phyloP scores from a whole-genome alignment of 2,797 vertebrate species.

The Epinephelus awoara region DNA sequence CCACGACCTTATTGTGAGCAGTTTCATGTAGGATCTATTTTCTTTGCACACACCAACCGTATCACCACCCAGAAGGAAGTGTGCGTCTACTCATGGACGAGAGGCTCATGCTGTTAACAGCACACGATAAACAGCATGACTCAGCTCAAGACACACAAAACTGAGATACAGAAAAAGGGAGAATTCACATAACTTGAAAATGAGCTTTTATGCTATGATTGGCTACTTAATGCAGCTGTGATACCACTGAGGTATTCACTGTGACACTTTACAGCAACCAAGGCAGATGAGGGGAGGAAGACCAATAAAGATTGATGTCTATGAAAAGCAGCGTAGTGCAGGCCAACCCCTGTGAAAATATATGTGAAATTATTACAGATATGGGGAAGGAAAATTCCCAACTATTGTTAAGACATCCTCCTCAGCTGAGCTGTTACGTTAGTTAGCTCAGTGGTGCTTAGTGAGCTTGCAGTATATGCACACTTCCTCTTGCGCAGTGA shows the following conservation, averaged over 20 bases:
- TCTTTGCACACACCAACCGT: too few relatives aligned
- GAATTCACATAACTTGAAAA: constrained; percentile 44
- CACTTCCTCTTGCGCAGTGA: too few relatives aligned
- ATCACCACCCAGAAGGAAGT: rapidly evolving
- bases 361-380: constrained; percentile 77
- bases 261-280: constrained; percentile 46
- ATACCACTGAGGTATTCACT: constrained; percentile 65
- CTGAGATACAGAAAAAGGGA: constrained; percentile 35
- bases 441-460: too few relatives aligned
- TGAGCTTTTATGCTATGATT: constrained; percentile 23
- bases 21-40: too few relatives aligned
- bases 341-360: constrained; percentile 63
- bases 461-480: too few relatives aligned
- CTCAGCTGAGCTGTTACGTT: too few relatives aligned
- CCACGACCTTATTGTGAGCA: too few relatives aligned
- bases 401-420: constrained; percentile 29
- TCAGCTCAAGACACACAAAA: constrained; percentile 28
- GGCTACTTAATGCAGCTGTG: constrained; percentile 47
- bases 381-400: constrained; percentile 51
- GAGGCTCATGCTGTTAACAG: too few relatives aligned
- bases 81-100: too few relatives aligned
- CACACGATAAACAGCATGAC: not conserved
- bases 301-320: constrained; percentile 42
- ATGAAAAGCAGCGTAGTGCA: constrained; percentile 69
- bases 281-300: constrained; percentile 47